Percentiles rank a stretch among this genome's conserved stretches.
These are phyloP conservation scores for Auanema freiburgensis DNA, from an alignment of 2,888 invertebrate species.

Conservation along the genomic window DNA sequence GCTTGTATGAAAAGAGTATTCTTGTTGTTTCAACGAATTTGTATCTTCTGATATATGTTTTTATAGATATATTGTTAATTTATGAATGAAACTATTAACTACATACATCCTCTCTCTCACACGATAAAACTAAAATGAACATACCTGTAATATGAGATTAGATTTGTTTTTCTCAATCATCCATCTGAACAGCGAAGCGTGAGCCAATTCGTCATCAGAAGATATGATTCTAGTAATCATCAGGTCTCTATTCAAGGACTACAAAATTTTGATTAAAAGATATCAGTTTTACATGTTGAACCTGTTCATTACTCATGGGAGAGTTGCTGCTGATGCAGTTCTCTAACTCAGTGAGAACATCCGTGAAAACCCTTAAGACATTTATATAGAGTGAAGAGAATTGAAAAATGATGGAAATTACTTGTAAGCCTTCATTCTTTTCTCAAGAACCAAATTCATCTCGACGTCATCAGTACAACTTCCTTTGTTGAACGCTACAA, in stretches of 20 bases:
- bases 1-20: too few species aligned
- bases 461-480: slow-evolving; percentile 26
- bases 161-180: slow-evolving; percentile 47
- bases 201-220: slow-evolving; percentile 81
- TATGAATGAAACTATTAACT: background rate
- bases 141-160: slow-evolving; percentile 44
- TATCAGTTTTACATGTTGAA: slow-evolving; percentile 2
- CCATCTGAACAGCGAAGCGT: slow-evolving; percentile 78
- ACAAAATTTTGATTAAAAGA: slow-evolving; percentile 7
- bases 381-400: too few species aligned
- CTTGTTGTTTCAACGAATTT: background rate
- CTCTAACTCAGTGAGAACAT: slow-evolving; percentile 69
- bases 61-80: background rate
- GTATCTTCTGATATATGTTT: slow-evolving; percentile 3
- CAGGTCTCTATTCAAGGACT: slow-evolving; percentile 68
- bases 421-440: slow-evolving; percentile 16
- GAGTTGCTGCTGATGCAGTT: slow-evolving; percentile 56
- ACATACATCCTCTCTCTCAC: background rate
- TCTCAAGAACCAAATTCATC: slow-evolving; percentile 24
- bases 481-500: slow-evolving; percentile 75
- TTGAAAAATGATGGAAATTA: too few species aligned
- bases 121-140: slow-evolving; percentile 10
- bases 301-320: slow-evolving; percentile 6
- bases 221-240: slow-evolving; percentile 68
- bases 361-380: slow-evolving; percentile 84